phyloP scores from a whole-genome alignment of 2,113 vertebrate genomes.

The Daubentonia madagascariensis region DNA sequence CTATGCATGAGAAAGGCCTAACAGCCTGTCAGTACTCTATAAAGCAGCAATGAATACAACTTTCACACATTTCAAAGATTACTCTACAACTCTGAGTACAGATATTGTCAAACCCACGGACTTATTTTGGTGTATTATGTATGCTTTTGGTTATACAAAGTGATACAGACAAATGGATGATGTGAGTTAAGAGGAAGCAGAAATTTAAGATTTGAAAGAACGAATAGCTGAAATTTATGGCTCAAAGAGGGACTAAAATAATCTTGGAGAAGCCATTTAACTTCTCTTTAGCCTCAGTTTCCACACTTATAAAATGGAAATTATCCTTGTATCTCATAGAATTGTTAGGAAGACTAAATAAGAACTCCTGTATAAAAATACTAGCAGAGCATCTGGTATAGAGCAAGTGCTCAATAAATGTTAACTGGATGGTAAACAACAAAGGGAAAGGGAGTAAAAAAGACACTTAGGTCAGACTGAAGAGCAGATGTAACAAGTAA shows the following conservation, averaged over 20 bases:
- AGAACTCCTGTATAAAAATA: neutral
- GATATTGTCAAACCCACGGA: neutral
- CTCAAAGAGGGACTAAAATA: neutral
- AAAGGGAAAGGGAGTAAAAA: neutral
- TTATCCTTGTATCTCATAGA: neutral
- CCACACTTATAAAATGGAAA: neutral
- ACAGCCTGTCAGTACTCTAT: neutral
- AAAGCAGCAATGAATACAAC: neutral
- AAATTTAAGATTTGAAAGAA: constrained; percentile 10
- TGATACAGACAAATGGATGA: neutral
- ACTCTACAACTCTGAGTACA: neutral
- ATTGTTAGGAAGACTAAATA: neutral
- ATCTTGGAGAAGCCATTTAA: neutral
- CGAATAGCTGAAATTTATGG: neutral
- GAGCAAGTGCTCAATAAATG: neutral
- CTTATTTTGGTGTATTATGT: neutral
- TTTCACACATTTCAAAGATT: neutral
- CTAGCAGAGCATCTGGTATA: neutral
- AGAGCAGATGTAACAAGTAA: neutral
- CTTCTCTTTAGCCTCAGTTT: neutral
- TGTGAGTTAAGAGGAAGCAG: neutral
- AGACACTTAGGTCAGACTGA: neutral
- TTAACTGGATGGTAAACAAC: neutral
- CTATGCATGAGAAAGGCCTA: neutral
- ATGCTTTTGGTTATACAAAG: neutral